Base-by-base conservation (phyloP, 2,113 vertebrate species). In the Platichthys flesus region DNA sequence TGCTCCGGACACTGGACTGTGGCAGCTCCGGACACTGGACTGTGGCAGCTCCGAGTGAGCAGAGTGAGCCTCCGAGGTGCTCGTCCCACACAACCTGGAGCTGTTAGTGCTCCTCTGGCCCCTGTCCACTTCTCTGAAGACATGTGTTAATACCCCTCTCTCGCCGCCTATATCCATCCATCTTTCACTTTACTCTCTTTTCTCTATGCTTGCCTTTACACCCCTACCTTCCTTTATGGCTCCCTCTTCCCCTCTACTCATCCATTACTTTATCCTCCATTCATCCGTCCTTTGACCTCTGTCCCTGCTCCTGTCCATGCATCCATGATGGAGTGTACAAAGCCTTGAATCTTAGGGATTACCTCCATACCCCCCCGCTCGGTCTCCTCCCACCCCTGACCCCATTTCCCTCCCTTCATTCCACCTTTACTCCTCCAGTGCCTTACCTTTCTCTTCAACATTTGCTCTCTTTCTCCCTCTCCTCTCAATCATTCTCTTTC, bases 31-130 rank as follows among this genome's bases (percentile, higher is more conserved):
- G 24, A 24, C 2, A 24, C 24, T 24, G 2, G 24, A 24, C 24
- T 24, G 24, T 24, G 24, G 24, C 24, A 24, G 24, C 24, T 24
- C 24, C 2, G 24, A 83, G 83, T 76, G 71, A 68, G 63, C 45
- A 9, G 51, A 55, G 77, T 56, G 71, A 74, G 67, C 79, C 60
- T 51, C 79, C 18, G 40, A 58, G 66, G 20, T 69, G 67, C 57
- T 77, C 49, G 45, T 77, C 6, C 20, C 59, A 70, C 71, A 67
- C 66, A 75, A 64, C 51, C 35, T 18, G 58, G 82, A 66, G 67
- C 82, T 74, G 49, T 88, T 81, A 71, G 67, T 65, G 79, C 67
- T 77, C 82, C 85, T 82, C 82, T 80, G 78, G 69, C 73, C 81
- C 74, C 71, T 18, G 76, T 86, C 74, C 61, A 79, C 74, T 70